These are phyloP conservation scores for Athrips mouffetella DNA, from an alignment of 2,888 invertebrate genomes.

Conservation along the genomic window DNA sequence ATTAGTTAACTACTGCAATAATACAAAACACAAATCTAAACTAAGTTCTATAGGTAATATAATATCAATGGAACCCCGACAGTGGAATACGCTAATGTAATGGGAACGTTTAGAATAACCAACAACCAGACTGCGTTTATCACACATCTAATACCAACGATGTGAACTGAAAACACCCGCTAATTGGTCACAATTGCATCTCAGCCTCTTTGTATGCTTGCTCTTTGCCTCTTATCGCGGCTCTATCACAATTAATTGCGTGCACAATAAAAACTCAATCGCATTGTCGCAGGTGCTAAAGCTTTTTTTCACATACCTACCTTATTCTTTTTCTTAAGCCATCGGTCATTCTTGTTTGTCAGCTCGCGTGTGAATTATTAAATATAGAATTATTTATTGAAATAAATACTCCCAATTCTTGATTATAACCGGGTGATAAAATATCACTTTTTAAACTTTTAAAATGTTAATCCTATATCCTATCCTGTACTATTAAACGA, in stretches of 20 bases:
- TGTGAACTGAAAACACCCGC: constrained; percentile 56
- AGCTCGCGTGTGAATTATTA: not conserved
- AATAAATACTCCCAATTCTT: too few species aligned
- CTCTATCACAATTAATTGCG: constrained; percentile 49
- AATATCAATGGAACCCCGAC: too few species aligned
- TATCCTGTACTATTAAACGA: too few species aligned
- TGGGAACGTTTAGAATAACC: not conserved
- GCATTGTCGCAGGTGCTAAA: constrained; percentile 28
- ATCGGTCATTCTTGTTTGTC: constrained; percentile 9
- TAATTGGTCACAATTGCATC: constrained; percentile 68
- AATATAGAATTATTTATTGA: constrained; percentile 1
- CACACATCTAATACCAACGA: constrained; percentile 57
- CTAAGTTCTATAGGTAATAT: too few species aligned
- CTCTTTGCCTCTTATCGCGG: constrained; percentile 45
- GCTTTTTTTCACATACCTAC: constrained; percentile 5
- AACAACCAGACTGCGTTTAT: constrained; percentile 32
- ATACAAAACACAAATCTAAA: too few species aligned
- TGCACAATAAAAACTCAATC: constrained; percentile 47
- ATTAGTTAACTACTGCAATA: too few species aligned
- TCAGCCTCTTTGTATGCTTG: constrained; percentile 56
- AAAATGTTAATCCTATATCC: too few species aligned
- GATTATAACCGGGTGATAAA: too few species aligned
- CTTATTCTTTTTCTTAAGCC: constrained; percentile 8
- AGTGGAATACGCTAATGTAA: too few species aligned
- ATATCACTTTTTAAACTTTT: too few species aligned